A percentile compares a stretch with the other conserved stretches of the same genome.
Evolutionary conservation across 2,888 invertebrate species (phyloP).

Genomic region (Azorinus chamasolen): DNA sequence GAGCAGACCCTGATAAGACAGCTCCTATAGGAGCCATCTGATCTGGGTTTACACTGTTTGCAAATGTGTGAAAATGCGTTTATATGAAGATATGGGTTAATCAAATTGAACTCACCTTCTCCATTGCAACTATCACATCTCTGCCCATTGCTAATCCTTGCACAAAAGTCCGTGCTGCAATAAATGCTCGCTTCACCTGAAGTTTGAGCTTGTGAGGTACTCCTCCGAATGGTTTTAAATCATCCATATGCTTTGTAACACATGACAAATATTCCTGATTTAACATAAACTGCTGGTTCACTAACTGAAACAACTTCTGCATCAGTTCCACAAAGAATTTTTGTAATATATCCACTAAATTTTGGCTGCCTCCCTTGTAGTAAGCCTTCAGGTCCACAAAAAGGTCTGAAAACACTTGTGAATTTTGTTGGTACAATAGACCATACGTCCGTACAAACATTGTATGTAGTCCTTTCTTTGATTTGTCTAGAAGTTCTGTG

Average conservation of each 20-base stretch:
- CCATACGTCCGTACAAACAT: slow-evolving; percentile 99
- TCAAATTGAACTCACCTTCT: slow-evolving; percentile 84
- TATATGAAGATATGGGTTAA: too few species aligned
- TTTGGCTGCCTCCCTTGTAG: slow-evolving; percentile 90
- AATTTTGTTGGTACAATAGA: slow-evolving; percentile 96
- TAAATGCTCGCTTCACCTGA: slow-evolving; percentile 96
- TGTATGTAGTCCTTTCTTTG: slow-evolving; percentile 95
- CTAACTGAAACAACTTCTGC: slow-evolving; percentile 95
- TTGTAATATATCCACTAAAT: slow-evolving; percentile 95
- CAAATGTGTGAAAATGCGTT: too few species aligned
- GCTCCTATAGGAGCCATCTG: too few species aligned
- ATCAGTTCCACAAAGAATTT: slow-evolving; percentile 97
- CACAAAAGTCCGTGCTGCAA: slow-evolving; percentile 97
- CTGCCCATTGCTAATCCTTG: slow-evolving; percentile 94
- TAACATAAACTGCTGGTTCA: slow-evolving; percentile 97
- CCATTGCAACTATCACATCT: slow-evolving; percentile 89
- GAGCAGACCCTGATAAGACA: too few species aligned
- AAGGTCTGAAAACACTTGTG: slow-evolving; percentile 96
- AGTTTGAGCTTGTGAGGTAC: slow-evolving; percentile 96
- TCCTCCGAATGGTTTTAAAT: slow-evolving; percentile 97
- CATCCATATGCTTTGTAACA: slow-evolving; percentile 96
- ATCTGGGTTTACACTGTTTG: too few species aligned
- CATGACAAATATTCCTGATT: slow-evolving; percentile 93
- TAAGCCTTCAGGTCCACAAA: slow-evolving; percentile 96
- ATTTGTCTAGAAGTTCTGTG: slow-evolving; percentile 93